phyloP scores from a whole-genome alignment of 2,888 invertebrate genomes.

The Ectemnius cavifrons region DNA sequence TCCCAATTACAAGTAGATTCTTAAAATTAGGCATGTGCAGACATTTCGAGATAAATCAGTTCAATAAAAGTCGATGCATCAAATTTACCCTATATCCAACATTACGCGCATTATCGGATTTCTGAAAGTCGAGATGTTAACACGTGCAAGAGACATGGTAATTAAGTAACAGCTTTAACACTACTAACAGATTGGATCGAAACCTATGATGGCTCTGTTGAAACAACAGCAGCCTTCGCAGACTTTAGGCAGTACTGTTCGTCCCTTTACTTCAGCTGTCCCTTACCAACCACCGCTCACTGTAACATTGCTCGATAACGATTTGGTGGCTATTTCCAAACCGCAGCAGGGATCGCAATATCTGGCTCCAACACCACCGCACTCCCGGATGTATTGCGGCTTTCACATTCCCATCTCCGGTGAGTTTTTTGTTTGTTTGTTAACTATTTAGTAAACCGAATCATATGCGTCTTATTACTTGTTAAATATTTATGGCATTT shows the following conservation, averaged over 20 bases:
- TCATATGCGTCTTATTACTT: too few species aligned
- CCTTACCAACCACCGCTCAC: slow-evolving; percentile 73
- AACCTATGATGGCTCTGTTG: slow-evolving; percentile 76
- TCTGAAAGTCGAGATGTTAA: slow-evolving; percentile 31
- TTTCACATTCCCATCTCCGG: slow-evolving; percentile 79
- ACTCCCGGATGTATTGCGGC: slow-evolving; percentile 72
- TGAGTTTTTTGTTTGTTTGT: slow-evolving; percentile 46
- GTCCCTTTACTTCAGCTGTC: slow-evolving; percentile 69
- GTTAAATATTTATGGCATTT: too few species aligned
- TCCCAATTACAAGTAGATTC: slow-evolving; percentile 14
- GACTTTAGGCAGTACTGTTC: slow-evolving; percentile 72
- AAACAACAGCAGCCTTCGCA: slow-evolving; percentile 75
- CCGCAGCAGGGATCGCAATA: slow-evolving; percentile 74
- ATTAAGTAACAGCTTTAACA: slow-evolving; percentile 63
- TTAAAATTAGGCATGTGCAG: slow-evolving; percentile 41
- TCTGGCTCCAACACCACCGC: slow-evolving; percentile 66
- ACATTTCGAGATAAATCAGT: slow-evolving; percentile 19
- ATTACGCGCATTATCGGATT: neutral
- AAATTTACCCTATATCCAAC: too few species aligned
- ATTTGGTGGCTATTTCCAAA: slow-evolving; percentile 75
- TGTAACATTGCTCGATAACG: slow-evolving; percentile 74
- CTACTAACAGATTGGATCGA: slow-evolving; percentile 74
- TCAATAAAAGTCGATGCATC: too few species aligned
- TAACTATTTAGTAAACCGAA: neutral
- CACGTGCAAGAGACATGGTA: slow-evolving; percentile 44